Conservation (phyloP, 2,113 vertebrate genomes). For the Chloroceryle aenea region DNA sequence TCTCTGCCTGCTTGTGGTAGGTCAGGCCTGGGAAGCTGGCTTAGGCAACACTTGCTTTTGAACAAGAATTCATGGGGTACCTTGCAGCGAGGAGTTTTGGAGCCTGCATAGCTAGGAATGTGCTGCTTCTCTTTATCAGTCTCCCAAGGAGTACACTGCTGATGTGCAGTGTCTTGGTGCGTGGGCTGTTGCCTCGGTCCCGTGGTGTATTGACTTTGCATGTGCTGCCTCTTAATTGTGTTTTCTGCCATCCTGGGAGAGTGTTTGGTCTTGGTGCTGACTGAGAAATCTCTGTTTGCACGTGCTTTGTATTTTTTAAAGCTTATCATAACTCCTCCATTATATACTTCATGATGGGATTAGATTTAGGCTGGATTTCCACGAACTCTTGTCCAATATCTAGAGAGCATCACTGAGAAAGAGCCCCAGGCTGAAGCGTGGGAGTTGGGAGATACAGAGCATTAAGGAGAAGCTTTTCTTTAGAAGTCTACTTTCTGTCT, state of each 20-base stretch:
- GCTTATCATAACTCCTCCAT: not conserved
- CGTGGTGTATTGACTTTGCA: accelerated
- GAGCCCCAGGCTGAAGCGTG: not conserved
- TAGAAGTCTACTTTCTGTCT: not conserved
- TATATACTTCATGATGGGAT: conserved; percentile 24
- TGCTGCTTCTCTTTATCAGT: not conserved
- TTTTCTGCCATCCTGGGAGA: not conserved
- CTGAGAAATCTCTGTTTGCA: conserved; percentile 12
- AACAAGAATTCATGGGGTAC: not conserved
- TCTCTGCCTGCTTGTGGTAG: not conserved
- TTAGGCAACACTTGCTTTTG: accelerated
- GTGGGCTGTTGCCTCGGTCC: accelerated
- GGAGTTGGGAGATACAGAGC: not conserved
- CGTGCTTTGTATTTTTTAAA: not conserved
- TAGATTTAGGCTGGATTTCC: conserved; percentile 64
- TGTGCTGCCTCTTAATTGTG: not conserved
- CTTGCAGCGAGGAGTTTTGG: not conserved
- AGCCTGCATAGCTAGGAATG: not conserved
- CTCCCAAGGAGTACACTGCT: not conserved
- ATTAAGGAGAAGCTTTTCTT: not conserved
- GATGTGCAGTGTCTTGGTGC: accelerated
- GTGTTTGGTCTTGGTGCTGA: not conserved
- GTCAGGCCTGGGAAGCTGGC: not conserved
- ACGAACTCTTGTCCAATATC: conserved; percentile 62
- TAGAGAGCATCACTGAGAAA: conserved; percentile 23